Evolutionary conservation across 2,113 vertebrate genomes (phyloP), one percentile per base, ranked within the genome.

Genomic region (Myodes glareolus): DNA sequence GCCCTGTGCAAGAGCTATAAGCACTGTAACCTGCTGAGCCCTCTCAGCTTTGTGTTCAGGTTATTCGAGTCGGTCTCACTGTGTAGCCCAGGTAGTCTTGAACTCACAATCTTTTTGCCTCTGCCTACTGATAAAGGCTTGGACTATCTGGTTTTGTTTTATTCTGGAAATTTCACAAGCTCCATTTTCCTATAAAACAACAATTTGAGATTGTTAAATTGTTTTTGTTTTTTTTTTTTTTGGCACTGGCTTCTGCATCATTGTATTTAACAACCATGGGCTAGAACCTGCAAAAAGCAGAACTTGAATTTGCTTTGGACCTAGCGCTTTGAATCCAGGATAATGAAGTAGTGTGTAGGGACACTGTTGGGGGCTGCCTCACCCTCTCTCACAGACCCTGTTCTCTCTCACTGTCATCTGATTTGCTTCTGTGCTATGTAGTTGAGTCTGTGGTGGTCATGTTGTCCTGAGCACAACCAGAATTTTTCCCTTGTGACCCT

Each of bases 141-240:
- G 81, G 39, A 29, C 61, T 45, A 45, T 29, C 36, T 67, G 39
- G 58, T 65, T 45, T 85, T 50, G 7, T 96, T 92, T 96, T 96
- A 70, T 94, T 52, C 63, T 94, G 87, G 87, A 95, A 94, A 75
- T 94, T 92, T 92, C n/a, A 91, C 72, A 94, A 93, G 14, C 45
- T 63, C n/a, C 21, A 23, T 94, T 63, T 87, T 96, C 2, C 9
- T 90, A 7, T 81, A 75, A 95, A 73, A 78, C 3, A 67, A 82
- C 3, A 89, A 61, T 67, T 91, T 92, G 52, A 84, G 4, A 87
- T 96, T 89, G 42, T 87, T 39, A 42, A 36, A 16, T 81, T 67
- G 31, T 7, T 17, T 36, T 33, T 84, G 65, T 16, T 55, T 81
- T 67, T 21, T 7, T 17, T 36, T 33, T 84, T 75, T 16, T 55